A percentile compares a stretch with the other conserved stretches of the same genome.
phyloP scores from a whole-genome alignment of 1,140 invertebrate species.

The Oncopeltus fasciatus region DNA sequence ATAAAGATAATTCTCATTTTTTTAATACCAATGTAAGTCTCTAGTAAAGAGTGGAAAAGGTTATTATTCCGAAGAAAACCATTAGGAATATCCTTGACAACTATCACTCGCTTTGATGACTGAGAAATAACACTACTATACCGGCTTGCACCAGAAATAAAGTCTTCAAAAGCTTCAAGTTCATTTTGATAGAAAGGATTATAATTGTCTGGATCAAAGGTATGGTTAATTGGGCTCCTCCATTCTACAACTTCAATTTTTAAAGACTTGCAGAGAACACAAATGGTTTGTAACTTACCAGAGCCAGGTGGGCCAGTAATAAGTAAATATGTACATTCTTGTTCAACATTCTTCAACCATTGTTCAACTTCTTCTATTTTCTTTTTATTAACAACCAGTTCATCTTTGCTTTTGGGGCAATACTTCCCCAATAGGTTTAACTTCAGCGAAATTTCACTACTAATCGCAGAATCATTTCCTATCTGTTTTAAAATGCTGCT shows the following conservation, averaged over 20 bases:
- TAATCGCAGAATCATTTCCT: background rate
- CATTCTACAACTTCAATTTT: constrained; percentile 14
- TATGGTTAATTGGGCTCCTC: background rate
- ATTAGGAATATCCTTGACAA: constrained; percentile 17
- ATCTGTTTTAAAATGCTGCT: background rate
- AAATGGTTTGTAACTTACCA: constrained; percentile 15
- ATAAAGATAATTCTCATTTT: constrained; percentile 9
- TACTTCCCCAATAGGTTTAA: background rate
- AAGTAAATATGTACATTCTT: constrained; percentile 9
- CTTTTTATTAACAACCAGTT: constrained; percentile 16
- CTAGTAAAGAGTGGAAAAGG: constrained; percentile 12
- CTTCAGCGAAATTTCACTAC: background rate
- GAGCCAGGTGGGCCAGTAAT: constrained; percentile 13
- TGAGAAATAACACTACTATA: constrained; percentile 12
- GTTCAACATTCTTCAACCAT: constrained; percentile 10
- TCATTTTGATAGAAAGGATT: background rate
- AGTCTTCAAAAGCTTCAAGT: constrained; percentile 14
- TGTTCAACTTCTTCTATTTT: constrained; percentile 17
- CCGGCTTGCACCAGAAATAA: constrained; percentile 9
- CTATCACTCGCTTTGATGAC: background rate
- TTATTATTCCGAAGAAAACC: constrained; percentile 6
- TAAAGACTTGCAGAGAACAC: constrained; percentile 10
- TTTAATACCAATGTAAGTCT: background rate
- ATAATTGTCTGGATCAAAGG: background rate
- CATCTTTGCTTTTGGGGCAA: background rate